Conservation (phyloP, 2,797 vertebrate species). For the Gymnoscopelus microlampas region DNA sequence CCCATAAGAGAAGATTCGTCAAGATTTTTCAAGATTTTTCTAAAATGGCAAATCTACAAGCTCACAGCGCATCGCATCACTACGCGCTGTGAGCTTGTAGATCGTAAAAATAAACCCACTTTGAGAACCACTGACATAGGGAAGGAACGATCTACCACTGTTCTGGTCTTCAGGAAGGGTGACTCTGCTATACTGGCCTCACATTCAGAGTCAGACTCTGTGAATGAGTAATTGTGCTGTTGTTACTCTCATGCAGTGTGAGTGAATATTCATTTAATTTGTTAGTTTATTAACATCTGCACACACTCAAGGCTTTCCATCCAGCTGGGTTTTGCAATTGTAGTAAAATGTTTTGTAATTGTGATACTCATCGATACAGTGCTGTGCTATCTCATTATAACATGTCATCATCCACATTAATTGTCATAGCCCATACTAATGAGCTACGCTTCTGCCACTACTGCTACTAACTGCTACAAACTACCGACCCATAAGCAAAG, state of each 20-base stretch:
- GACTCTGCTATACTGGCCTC: conserved; percentile 11
- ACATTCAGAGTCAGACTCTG: conserved; percentile 27
- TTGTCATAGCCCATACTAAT: conserved; percentile 49
- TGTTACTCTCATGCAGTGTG: conserved; percentile 16
- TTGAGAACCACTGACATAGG: no score
- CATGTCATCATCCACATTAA: conserved; percentile 9
- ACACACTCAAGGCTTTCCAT: conserved; percentile 29
- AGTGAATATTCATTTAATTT: conserved; percentile 23
- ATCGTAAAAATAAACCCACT: no score
- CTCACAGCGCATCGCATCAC: no score
- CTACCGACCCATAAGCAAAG: conserved; percentile 18
- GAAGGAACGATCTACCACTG: no score
- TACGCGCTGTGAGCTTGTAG: no score
- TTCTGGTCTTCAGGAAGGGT: conserved; percentile 1
- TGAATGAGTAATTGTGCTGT: conserved; percentile 27
- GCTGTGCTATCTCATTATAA: conserved; percentile 8
- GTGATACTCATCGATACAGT: conserved; percentile 20
- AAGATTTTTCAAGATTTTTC: no score
- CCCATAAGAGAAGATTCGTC: no score
- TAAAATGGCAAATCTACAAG: no score
- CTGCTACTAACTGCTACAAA: conserved; percentile 3
- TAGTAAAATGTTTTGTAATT: conserved; percentile 25
- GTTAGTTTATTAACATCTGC: conserved; percentile 5
- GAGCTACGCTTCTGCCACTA: conserved; percentile 33
- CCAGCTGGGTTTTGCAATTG: conserved; percentile 36